A percentile compares a stretch with the other conserved stretches of the same genome.
phyloP scores from a whole-genome alignment of 2,797 vertebrate species.

The Danio jaintianensis region DNA sequence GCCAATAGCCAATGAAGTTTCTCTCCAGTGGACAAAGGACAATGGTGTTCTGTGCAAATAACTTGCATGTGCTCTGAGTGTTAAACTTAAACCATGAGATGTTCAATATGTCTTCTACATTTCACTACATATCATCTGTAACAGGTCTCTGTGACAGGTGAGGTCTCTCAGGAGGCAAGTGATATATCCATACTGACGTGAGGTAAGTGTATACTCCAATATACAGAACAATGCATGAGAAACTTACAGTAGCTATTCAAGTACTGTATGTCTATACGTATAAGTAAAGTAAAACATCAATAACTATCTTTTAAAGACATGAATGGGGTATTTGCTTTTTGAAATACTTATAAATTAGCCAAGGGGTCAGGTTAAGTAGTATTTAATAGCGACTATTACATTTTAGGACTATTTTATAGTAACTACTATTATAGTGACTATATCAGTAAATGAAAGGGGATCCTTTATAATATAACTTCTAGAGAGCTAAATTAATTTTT shows the following conservation, averaged over 20 bases:
- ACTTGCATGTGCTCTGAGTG: slow-evolving; percentile 43
- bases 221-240: neutral
- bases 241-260: too few species aligned
- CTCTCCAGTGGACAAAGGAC: neutral
- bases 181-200: neutral
- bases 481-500: neutral
- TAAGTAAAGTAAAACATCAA: neutral
- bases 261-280: too few species aligned
- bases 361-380: too few species aligned
- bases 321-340: neutral
- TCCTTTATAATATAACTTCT: neutral
- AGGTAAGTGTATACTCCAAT: neutral
- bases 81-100: slow-evolving; percentile 25
- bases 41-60: neutral
- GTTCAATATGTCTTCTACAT: neutral
- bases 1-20: slow-evolving; percentile 5
- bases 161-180: slow-evolving; percentile 11
- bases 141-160: neutral
- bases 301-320: neutral
- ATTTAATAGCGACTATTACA: too few species aligned
- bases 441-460: neutral
- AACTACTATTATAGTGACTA: too few species aligned
- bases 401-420: too few species aligned
- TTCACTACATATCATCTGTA: slow-evolving; percentile 8
- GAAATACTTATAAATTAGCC: neutral